phyloP scores from a whole-genome alignment of 2,797 vertebrate species.

The Protosalanx chinensis region DNA sequence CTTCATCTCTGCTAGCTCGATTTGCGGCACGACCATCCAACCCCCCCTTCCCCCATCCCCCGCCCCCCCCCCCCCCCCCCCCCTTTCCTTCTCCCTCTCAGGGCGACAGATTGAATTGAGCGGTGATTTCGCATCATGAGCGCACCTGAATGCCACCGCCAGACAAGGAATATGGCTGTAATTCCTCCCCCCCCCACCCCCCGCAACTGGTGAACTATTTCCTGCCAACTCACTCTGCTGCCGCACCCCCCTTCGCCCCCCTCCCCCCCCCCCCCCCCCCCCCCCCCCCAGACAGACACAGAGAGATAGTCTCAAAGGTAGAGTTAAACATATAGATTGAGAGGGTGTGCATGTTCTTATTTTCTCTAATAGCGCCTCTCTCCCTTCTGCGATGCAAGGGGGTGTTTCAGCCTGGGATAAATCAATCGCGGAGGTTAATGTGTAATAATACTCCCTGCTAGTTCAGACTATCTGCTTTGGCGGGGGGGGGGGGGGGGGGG shows the following conservation, averaged over 20 bases:
- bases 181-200: conserved; percentile 14
- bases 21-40: too few relatives aligned
- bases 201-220: conserved; percentile 3
- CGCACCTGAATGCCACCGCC: background rate
- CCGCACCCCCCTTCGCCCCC: too few relatives aligned
- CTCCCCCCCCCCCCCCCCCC: too few relatives aligned
- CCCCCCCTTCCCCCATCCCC: too few relatives aligned
- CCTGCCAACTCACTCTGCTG: background rate
- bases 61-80: background rate
- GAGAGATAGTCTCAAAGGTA: background rate
- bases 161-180: conserved; percentile 38
- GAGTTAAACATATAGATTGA: background rate
- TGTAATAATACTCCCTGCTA: conserved; percentile 27
- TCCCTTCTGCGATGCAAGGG: background rate
- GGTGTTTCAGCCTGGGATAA: conserved; percentile 11
- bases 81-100: background rate
- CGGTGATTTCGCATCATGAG: conserved; percentile 29
- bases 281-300: background rate
- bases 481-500: background rate
- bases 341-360: background rate
- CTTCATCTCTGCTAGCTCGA: too few relatives aligned
- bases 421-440: conserved; percentile 42
- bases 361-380: conserved; percentile 12
- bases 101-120: background rate
- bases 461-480: conserved; percentile 24